Conservation (phyloP, 2,113 vertebrate species). For the Rhinoderma darwinii region DNA sequence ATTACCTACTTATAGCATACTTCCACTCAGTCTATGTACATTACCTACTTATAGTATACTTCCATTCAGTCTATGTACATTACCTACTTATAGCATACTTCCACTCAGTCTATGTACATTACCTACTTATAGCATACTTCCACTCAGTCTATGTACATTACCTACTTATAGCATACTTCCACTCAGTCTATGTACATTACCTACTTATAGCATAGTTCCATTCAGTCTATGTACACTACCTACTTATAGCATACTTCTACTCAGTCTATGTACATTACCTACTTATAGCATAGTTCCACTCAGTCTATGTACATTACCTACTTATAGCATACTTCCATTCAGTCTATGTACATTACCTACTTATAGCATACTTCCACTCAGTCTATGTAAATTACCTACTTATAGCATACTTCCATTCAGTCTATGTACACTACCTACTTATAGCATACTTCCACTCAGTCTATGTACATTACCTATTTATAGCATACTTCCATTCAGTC, state of each 20-base stretch:
- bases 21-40: not conserved
- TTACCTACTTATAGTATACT: slow-evolving; percentile 22
- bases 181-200: not conserved
- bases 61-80: not conserved
- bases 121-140: too few relatives aligned
- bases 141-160: not conserved
- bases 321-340: too few relatives aligned
- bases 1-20: slow-evolving; percentile 25
- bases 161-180: too few relatives aligned
- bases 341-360: not conserved
- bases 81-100: slow-evolving; percentile 27
- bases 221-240: not conserved
- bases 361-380: too few relatives aligned
- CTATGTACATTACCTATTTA: not conserved
- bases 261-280: not conserved
- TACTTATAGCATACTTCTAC: too few relatives aligned
- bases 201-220: too few relatives aligned
- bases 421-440: not conserved
- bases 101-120: not conserved
- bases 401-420: too few relatives aligned
- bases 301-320: not conserved
- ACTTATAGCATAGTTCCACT: too few relatives aligned
- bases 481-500: too few relatives aligned
- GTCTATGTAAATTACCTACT: not conserved
- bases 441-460: too few relatives aligned